These are phyloP conservation scores for Cheiracanthium punctorium DNA, from an alignment of 2,888 invertebrate genomes.

Conservation along the genomic window DNA sequence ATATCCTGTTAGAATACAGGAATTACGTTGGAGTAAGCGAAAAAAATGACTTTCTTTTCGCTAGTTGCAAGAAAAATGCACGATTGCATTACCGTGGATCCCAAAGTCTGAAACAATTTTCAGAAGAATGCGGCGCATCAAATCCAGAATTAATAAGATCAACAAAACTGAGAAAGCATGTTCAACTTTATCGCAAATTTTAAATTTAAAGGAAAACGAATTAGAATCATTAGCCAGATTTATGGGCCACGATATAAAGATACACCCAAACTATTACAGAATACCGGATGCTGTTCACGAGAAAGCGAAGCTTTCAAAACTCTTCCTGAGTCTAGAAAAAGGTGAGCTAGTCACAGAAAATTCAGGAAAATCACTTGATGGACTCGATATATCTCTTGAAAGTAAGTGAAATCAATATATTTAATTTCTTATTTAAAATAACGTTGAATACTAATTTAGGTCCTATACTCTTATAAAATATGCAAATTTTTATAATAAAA, in stretches of 20 bases:
- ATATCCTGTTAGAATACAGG: neutral
- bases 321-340: neutral
- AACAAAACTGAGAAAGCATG: conserved; percentile 1
- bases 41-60: neutral
- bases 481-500: no score
- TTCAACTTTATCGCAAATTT: neutral
- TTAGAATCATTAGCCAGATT: neutral
- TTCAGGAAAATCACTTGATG: no score
- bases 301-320: neutral
- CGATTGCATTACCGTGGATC: neutral
- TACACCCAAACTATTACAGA: conserved; percentile 1
- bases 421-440: no score
- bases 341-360: no score
- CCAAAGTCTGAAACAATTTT: neutral
- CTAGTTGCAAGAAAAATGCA: neutral
- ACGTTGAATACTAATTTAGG: no score
- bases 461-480: no score
- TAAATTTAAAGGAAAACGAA: conserved; percentile 1
- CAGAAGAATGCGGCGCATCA: neutral
- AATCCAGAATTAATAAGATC: neutral
- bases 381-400: no score
- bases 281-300: neutral
- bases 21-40: neutral
- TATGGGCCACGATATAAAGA: neutral
- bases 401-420: no score